Conservation (phyloP, 2,797 vertebrate genomes). For the Pampus argenteus region DNA sequence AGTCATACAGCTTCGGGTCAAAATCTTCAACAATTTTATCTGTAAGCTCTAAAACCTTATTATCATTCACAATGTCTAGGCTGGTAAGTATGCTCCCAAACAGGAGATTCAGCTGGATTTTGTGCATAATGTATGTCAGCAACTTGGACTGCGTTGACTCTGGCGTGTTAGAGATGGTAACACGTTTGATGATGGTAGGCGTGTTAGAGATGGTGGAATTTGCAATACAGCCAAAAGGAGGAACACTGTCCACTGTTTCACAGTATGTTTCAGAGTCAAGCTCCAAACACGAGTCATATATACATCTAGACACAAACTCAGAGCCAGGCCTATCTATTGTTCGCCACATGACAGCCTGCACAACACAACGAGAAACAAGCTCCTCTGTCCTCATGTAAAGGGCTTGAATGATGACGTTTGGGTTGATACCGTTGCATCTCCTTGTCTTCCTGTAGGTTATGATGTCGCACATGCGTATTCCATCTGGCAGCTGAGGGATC, state of each 20-base stretch:
- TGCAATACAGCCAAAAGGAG: background rate
- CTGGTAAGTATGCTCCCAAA: background rate
- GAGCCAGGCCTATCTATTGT: fast-evolving
- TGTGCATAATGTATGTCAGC: no score
- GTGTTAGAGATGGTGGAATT: background rate
- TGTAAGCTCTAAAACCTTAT: background rate
- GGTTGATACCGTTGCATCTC: background rate
- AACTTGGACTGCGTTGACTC: background rate
- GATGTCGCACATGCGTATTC: background rate
- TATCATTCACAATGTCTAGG: background rate
- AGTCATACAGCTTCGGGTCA: no score
- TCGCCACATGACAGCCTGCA: constrained; percentile 5
- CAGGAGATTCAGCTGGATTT: background rate
- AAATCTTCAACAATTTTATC: no score
- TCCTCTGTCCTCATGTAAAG: constrained; percentile 32
- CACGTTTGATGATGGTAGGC: no score
- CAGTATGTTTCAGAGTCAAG: no score
- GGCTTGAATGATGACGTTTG: fast-evolving
- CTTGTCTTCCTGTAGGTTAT: background rate
- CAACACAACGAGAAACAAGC: constrained; percentile 2
- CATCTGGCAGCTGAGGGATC: background rate
- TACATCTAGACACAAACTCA: background rate
- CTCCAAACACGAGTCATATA: no score
- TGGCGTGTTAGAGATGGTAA: background rate
- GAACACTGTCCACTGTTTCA: no score